Evolutionary conservation across 2,797 vertebrate genomes (phyloP).

Genomic region (Toxotes lorentzi): DNA sequence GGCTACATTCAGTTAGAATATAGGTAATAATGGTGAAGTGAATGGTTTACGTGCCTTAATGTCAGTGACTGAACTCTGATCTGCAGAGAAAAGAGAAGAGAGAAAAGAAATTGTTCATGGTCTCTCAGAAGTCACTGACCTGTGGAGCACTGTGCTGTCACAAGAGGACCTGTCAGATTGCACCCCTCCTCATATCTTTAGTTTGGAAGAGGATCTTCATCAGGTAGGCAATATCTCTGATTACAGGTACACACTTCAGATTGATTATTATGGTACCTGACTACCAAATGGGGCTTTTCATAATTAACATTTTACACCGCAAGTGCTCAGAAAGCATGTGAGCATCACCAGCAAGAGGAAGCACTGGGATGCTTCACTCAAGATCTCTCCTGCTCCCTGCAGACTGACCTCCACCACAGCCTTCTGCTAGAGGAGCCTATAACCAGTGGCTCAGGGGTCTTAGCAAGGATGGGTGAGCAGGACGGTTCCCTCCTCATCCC

Average conservation of each 20-base stretch:
- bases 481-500: conserved; percentile 24
- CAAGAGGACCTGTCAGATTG: conserved; percentile 30
- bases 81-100: conserved; percentile 42
- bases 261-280: not conserved
- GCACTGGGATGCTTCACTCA: conserved; percentile 8
- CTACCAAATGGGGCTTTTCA: not conserved
- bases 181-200: conserved; percentile 23
- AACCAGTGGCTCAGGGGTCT: not conserved
- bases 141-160: conserved; percentile 16
- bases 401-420: conserved; percentile 43
- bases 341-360: conserved; percentile 29
- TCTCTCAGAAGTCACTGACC: conserved; percentile 30
- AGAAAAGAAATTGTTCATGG: conserved; percentile 12
- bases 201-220: conserved; percentile 43
- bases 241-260: not conserved
- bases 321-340: conserved; percentile 45
- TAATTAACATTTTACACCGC: conserved; percentile 9
- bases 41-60: conserved; percentile 1
- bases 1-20: not conserved
- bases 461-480: conserved; percentile 11
- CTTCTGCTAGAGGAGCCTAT: conserved; percentile 25
- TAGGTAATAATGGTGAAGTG: not conserved
- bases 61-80: conserved; percentile 1
- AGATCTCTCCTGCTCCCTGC: conserved; percentile 37
- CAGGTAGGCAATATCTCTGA: conserved; percentile 49